Conservation (phyloP, 2,888 invertebrate species). For the Hoplodrina blanda region DNA sequence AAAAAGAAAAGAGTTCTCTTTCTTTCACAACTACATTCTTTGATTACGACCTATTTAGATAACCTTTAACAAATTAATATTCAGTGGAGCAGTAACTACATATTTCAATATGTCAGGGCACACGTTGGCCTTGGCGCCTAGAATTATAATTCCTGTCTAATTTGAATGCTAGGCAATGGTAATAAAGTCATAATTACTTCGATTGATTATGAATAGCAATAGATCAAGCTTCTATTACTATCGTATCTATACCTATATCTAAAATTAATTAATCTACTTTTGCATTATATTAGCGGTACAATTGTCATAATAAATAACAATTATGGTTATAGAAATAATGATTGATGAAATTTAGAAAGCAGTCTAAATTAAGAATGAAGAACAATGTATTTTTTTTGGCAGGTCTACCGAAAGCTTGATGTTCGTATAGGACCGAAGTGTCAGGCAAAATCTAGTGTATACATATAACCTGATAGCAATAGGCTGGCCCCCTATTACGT, state of each 20-base stretch:
- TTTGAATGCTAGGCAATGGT: constrained; percentile 53
- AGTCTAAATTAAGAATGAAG: too few species aligned
- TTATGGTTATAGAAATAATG: not conserved
- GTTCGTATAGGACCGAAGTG: not conserved
- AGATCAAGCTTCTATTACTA: not conserved
- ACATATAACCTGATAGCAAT: too few species aligned
- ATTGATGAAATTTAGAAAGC: too few species aligned
- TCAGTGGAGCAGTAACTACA: constrained; percentile 60
- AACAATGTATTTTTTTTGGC: too few species aligned
- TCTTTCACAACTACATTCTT: constrained; percentile 39
- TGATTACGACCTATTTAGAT: constrained; percentile 58
- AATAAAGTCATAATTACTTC: constrained; percentile 30
- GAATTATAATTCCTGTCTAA: constrained; percentile 68
- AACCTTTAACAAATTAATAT: constrained; percentile 65
- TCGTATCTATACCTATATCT: not conserved
- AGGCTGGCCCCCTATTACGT: too few species aligned
- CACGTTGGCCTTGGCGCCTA: constrained; percentile 71
- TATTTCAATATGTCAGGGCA: constrained; percentile 68
- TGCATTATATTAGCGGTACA: not conserved
- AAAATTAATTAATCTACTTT: not conserved
- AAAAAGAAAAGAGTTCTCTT: too few species aligned
- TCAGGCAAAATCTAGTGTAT: not conserved
- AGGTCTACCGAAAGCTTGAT: too few species aligned
- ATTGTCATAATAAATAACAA: not conserved
- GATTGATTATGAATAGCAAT: constrained; percentile 6